Evolutionary conservation across 2,888 invertebrate species (phyloP), one percentile per base, ranked within the genome.

Genomic region (Conistra vaccinii): DNA sequence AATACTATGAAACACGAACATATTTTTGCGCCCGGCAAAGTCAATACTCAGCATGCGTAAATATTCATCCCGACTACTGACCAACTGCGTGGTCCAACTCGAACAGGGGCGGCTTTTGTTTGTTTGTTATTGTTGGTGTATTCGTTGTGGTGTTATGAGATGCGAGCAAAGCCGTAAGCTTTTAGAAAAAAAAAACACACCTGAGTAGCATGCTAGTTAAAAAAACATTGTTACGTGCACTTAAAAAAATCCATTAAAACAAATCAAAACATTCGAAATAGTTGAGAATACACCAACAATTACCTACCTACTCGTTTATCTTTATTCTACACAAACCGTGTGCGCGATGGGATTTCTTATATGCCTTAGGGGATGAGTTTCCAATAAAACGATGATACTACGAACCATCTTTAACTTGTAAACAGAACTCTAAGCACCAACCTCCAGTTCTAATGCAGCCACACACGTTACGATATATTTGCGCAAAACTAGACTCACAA

Each of bases 251-350:
- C 29, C 29, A 23, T 29, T 55, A 68, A 12, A 23, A 75, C 3
- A 74, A 58, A 70, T 42, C 35, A 66, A 69, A 81, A 26, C 32
- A 63, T 73, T 73, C n/a, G 4, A 62, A 57, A 61, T 42, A 70
- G 58, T 51, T 26, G 29, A 75, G 80, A 87, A 88, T 86, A 88
- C 87, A 89, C 89, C 89, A 87, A 85, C 83, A 78, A 66, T 61
- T 48, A 32, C 1, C 61, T 48, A 69, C 20, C 14, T 32, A 45
- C 14, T 14, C 17, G 23, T 55, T 23, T 39, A n/a, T 57, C 9
- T 35, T 51, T 51, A 42, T 45, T 45, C 23, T 39, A 35, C 32
- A 32, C 7, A 17, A 32, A 32, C 6, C 3, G 23, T 65, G 45
- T 45, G 29, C 20, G 42, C 39, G 12, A 3, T 62, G 1, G 1